Base-by-base conservation (phyloP, 2,888 invertebrate species). In the Rhingia rostrata region DNA sequence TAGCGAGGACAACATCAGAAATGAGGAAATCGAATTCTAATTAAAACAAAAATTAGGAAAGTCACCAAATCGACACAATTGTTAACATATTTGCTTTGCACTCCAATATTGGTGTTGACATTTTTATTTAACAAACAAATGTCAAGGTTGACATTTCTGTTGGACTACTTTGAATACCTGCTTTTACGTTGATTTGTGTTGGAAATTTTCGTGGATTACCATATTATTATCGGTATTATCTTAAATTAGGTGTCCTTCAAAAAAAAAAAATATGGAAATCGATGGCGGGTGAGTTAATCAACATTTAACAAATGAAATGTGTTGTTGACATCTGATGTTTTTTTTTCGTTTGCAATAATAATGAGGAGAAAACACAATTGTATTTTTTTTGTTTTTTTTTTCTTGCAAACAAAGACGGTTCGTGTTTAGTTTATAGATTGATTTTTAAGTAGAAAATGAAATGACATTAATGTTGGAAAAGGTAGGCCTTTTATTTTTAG, bases 131-230 rank as follows among this genome's bases (percentile, higher is more conserved):
- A 41, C 7, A 41, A 41, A 49, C 49, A 49, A 45, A 64, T 56
- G 54, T 74, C 74, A 74, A 66, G 64, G 66, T 67, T 67, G 75
- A 60, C 22, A 35, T 45, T 58, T 75, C 9, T 35, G 37, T 67
- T 51, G 41, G 64, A 41, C 33, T 43, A n/a, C 32, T 41, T 37
- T 45, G 14, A 45, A 54, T 33, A 22, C 22, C 22, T 22, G 22
- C 30, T 22, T 43, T 41, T 35, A 41, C 53, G 41, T 56, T 45
- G 4, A 47, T 56, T 51, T 72, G 22, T 47, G 10, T 39, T 58
- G 49, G 43, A 43, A 35, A 60, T 41, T 10, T 53, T 53, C 43
- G 41, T 37, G 30, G 10, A 61, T 53, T 61, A 35, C 72, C 53
- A 72, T 72, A 22, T 33, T 41, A 72, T 72, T 61, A 72, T 35